Evolutionary conservation across 2,888 invertebrate species (phyloP).

Genomic region (Lordiphosa andalusiaca): DNA sequence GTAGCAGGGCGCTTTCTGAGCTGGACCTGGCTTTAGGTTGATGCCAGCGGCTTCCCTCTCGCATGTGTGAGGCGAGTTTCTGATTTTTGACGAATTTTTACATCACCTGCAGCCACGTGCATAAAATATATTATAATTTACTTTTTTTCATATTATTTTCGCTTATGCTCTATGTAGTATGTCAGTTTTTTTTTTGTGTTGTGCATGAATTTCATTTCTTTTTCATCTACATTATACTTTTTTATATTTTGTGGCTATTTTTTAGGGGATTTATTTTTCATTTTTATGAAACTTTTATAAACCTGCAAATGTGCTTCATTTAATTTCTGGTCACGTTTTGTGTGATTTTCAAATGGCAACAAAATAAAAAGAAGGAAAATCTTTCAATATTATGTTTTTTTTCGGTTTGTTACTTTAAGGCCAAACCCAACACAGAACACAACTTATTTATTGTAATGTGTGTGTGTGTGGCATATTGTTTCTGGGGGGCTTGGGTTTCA

Average conservation of each 20-base stretch:
- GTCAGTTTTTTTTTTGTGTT: slow-evolving; percentile 21
- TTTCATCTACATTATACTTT: slow-evolving; percentile 12
- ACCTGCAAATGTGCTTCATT: slow-evolving; percentile 48
- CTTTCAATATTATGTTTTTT: slow-evolving; percentile 50
- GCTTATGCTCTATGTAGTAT: slow-evolving; percentile 1
- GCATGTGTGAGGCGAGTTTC: slow-evolving; percentile 12
- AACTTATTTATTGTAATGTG: slow-evolving; percentile 1
- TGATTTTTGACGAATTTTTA: slow-evolving; percentile 57
- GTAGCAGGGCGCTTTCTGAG: slow-evolving; percentile 28
- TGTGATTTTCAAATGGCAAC: slow-evolving; percentile 60
- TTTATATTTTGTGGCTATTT: slow-evolving; percentile 35
- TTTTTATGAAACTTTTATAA: slow-evolving; percentile 60
- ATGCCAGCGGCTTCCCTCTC: slow-evolving; percentile 6
- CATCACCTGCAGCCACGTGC: slow-evolving; percentile 53
- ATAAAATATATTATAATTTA: slow-evolving; percentile 59
- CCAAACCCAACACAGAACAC: neutral
- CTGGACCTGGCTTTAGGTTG: slow-evolving; percentile 2
- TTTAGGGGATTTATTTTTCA: slow-evolving; percentile 57
- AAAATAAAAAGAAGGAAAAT: slow-evolving; percentile 6
- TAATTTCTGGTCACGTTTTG: slow-evolving; percentile 72
- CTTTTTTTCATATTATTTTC: slow-evolving; percentile 24
- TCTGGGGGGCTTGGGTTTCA: no score
- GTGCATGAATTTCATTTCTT: slow-evolving; percentile 15
- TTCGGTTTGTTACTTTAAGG: slow-evolving; percentile 43
- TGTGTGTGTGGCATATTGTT: no score